Evolutionary conservation across 2,888 invertebrate species (phyloP), one percentile per base, ranked within the genome.

Genomic region (Tholera decimalis): DNA sequence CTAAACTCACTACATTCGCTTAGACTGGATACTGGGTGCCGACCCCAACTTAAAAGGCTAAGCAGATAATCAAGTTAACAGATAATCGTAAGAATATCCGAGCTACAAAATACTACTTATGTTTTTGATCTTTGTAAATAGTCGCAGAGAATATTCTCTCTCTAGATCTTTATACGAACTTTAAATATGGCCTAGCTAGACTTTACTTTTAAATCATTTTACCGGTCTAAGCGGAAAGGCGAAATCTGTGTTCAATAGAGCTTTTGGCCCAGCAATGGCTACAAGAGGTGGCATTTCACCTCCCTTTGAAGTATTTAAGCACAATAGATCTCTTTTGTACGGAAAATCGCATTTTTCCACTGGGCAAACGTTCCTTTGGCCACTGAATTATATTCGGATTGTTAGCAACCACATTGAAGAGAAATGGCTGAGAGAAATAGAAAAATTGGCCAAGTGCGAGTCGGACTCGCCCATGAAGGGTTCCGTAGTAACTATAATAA

Each of bases 271-370:
- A 20, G 73, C 80, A 5, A 69, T 83, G 8, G 62, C 71, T 24
- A 73, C 81, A 39, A 84, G 84, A 64, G 89, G 89, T 20, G 73
- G 80, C 26, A 58, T 66, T 11, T 66, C 86, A 39, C 88, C 89
- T 5, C 58, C 82, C 0, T 85, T 83, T 37, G 72, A 85, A n/a
- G 87, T 85, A 2, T 55, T 87, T 7, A 80, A 76, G 53, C 85
- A 85, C 67, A 91, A 91, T 37, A 89, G 83, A 0, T 89, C 91
- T 0, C 67, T 92, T n/a, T 75, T 92, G 47, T 74, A 92, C 1
- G 88, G 85, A 6, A 90, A 84, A 57, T 90, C 91, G 0, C 88
- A 92, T 56, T 80, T 85, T 2, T 88, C 88, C 0, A 39, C 85
- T 11, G 89, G 89, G 15, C 69, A 66, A 18, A 63, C 83, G 0